Base-by-base conservation (phyloP, 2,797 vertebrate genomes). In the Tiaroga cobitis region DNA sequence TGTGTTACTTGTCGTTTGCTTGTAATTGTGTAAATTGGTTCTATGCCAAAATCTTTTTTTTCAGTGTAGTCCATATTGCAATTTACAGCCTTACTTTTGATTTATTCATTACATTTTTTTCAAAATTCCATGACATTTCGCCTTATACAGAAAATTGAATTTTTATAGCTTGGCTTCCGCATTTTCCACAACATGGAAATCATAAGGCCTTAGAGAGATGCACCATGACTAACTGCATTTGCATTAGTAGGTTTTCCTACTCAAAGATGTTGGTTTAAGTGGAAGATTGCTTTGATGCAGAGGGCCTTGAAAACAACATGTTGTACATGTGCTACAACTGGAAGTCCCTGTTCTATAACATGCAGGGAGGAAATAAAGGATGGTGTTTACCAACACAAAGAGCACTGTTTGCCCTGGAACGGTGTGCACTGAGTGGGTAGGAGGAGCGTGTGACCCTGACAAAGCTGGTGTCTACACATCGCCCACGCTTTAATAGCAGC, bases 351-450 rank as follows among this genome's bases (percentile, higher is more conserved):
- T 70, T 51, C 63, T 70, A 29, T 37, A 69, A 87, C 85, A 77
- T 39, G 46, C 26, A 84, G 81, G 82, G 78, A 83, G 87, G 83
- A 83, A 85, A 81, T 75, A 87, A 88, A 78, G 37, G 61, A 34
- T 59, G 43, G 81, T 90, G 87, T 90, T 90, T 90, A 90, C 90
- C 85, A 89, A 90, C 88, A 90, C 87, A 86, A 89, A 89, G 87
- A 68, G 82, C 43, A 75, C 65, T 90, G 84, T 91, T 91, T 91
- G 82, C 86, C 88, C 90, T 89, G 88, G 85, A 86, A 85, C 83
- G 77, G 83, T 85, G 88, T 84, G 87, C 82, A 82, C 85, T 84
- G 81, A 87, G 88, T 85, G 85, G 85, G 88, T 86, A 84, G 87
- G 88, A 88, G 89, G 85, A 89, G 88, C 70, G 82, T 87, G 87